These are phyloP conservation scores for mouse (Mus musculus) DNA, from an alignment of 2,113 vertebrate species.

Conservation along the genomic window GRCm39 chr2:148287501-148288000, in stretches of 20 bases:
- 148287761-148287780: not conserved
- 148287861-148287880: not conserved
- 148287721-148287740: not conserved
- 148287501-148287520: not conserved
- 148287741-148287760: not conserved
- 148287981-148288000: not conserved
- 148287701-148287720: not conserved
- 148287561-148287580: not conserved
- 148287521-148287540: not conserved
- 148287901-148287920: not conserved
- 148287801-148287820: not conserved
- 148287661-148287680: no score
- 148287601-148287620: no score
- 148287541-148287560: not conserved
- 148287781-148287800: not conserved
- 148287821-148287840: not conserved
- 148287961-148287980: not conserved
- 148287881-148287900: not conserved
- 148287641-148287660: no score
- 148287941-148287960: not conserved
- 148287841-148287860: not conserved
- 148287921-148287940: not conserved
- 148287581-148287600: no score
- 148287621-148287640: no score
- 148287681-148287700: not conserved